Evolutionary conservation across 2,113 vertebrate species (phyloP).

Genomic region (Neolamprologus sp.): DNA sequence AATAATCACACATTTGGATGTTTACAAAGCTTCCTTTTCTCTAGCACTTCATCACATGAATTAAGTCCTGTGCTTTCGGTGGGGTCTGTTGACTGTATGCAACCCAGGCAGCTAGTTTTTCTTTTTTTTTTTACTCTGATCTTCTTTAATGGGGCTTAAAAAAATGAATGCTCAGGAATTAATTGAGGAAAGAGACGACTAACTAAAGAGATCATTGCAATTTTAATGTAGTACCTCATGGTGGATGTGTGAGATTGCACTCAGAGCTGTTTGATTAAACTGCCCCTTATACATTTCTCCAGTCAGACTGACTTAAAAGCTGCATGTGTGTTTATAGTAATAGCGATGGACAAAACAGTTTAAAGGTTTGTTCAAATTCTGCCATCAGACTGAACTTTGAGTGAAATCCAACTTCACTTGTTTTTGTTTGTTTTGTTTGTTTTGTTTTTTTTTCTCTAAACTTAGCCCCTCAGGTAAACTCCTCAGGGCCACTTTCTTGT

Average conservation of each 20-base stretch:
- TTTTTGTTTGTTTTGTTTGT: background rate
- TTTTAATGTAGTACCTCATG: background rate
- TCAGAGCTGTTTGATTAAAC: background rate
- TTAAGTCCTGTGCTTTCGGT: background rate
- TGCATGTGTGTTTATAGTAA: background rate
- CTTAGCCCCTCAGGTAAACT: background rate
- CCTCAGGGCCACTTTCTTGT: background rate
- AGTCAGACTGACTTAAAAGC: background rate
- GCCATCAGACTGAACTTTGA: background rate
- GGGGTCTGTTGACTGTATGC: background rate
- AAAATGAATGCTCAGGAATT: background rate
- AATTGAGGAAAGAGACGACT: background rate
- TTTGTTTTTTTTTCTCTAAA: background rate
- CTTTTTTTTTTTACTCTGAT: background rate
- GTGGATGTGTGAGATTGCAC: background rate
- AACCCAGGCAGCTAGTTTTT: background rate
- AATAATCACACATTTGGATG: background rate
- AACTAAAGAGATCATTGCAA: background rate
- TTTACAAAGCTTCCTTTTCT: slow-evolving; percentile 29
- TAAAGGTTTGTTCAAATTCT: background rate
- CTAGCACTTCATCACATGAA: slow-evolving; percentile 18
- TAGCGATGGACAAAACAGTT: background rate
- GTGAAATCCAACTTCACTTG: background rate
- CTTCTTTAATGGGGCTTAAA: background rate
- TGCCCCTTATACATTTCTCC: background rate